Evolutionary conservation across 2,797 vertebrate genomes (phyloP), one percentile per base, ranked within the genome.

Genomic region (Oreochromis mossambicus): DNA sequence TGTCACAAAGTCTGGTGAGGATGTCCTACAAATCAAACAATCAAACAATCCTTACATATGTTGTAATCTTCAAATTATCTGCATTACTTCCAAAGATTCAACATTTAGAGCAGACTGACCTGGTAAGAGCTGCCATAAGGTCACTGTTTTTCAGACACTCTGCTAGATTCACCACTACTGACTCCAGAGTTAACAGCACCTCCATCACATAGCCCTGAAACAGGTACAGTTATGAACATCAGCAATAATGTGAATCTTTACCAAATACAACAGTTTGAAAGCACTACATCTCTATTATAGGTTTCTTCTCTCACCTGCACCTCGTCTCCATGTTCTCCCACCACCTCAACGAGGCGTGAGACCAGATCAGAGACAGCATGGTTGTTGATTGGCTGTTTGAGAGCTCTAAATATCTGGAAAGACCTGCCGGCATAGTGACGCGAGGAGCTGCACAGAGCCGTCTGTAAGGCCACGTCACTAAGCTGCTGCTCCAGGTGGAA

Each of bases 111-210:
- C 26, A 75, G 70, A 36, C 19, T 26, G 93, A 99, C 99, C 99
- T 97, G 86, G 98, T 99, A 54, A 99, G 92, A 36, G 98, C 97
- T 0, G 98, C 98, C 96, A 99, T 94, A 51, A 99, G 97, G 91
- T 99, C 98, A 41, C 96, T 99, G 95, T 99, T 99, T 95, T 99
- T 99, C 89, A 99, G 94, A 94, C 98, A 99, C 79, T 99, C 98
- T 26, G 98, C 98, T 46, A 99, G 94, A 95, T 99, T 99, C 91
- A 99, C 98, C 91, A 99, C 98, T 2, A 98, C 98, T 8, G 99
- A 97, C 94, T 99, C 99, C 94, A 99, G 93, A 2, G 99, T 99
- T 79, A 99, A 95, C 54, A 99, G 95, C 5, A 98, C 97, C 93
- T 99, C 99, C 99, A 99, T 99, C 75, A 99, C 98, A 5, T 99